Evolutionary conservation across 2,888 invertebrate species (phyloP).

Genomic region (Polyommatus icarus): DNA sequence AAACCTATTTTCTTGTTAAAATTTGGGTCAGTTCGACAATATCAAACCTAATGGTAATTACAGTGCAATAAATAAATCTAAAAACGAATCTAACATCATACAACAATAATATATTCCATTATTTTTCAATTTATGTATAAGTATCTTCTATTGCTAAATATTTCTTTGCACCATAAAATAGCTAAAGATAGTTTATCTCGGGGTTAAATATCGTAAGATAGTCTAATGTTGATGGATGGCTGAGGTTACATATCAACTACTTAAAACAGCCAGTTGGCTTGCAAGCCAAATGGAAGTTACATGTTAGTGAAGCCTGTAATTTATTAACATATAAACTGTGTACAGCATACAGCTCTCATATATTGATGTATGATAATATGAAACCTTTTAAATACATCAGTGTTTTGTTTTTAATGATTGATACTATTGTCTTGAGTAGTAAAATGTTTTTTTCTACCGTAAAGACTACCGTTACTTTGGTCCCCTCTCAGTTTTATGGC

Average conservation of each 20-base stretch:
- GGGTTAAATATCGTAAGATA: background rate
- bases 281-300: constrained; percentile 1
- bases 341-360: background rate
- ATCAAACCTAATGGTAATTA: background rate
- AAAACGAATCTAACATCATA: background rate
- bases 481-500: background rate
- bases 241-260: background rate
- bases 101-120: too few species aligned
- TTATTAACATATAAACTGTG: background rate
- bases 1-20: background rate
- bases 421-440: background rate
- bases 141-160: background rate
- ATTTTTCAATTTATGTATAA: background rate
- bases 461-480: background rate
- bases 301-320: background rate
- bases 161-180: background rate
- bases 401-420: background rate
- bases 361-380: background rate
- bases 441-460: background rate
- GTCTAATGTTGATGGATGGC: background rate
- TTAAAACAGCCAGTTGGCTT: background rate
- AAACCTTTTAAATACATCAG: constrained; percentile 4
- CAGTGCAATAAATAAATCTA: background rate
- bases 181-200: background rate
- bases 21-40: background rate